These are phyloP conservation scores for Heliconius erato DNA, from an alignment of 2,888 invertebrate genomes.

Conservation along the genomic window DNA sequence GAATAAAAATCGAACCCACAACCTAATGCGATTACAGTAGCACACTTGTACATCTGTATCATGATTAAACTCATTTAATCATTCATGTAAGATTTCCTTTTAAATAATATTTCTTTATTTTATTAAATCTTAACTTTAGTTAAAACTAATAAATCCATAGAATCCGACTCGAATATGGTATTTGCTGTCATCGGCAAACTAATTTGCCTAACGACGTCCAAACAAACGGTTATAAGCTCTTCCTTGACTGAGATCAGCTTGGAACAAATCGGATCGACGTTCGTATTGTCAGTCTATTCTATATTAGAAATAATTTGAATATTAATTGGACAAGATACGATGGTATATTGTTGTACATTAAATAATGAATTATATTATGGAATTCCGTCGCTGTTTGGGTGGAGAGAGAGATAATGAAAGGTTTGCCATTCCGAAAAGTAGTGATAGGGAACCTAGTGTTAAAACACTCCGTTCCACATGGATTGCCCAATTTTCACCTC, in stretches of 20 bases:
- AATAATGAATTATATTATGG: background rate
- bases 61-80: too few species aligned
- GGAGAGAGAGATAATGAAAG: background rate
- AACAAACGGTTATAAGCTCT: constrained; percentile 7
- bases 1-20: too few species aligned
- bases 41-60: too few species aligned
- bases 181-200: background rate
- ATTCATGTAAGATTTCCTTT: too few species aligned
- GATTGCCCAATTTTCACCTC: too few species aligned
- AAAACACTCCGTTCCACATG: too few species aligned
- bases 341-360: background rate
- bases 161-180: background rate
- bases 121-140: background rate
- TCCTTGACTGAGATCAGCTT: constrained; percentile 18
- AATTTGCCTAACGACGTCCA: background rate
- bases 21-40: too few species aligned
- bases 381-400: background rate
- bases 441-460: too few species aligned
- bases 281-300: background rate
- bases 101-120: background rate
- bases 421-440: background rate
- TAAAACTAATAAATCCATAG: background rate
- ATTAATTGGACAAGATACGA: background rate
- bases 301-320: background rate
- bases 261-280: background rate